Evolutionary conservation across 2,113 vertebrate species (phyloP), one percentile per base, ranked within the genome.

Genomic region (Paradoxurus hermaphroditus): DNA sequence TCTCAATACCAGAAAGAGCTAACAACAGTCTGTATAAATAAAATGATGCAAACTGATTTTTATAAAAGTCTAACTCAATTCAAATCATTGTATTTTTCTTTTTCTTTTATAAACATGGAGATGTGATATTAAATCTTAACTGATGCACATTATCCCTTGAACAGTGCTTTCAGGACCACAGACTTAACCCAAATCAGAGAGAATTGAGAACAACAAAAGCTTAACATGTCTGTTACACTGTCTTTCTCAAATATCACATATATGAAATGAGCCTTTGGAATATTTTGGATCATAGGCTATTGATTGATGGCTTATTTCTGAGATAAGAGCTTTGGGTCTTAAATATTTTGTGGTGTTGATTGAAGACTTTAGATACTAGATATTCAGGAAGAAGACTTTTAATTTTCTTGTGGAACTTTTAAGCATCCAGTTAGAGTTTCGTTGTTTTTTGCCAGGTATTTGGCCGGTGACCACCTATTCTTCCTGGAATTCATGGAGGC

Each of bases 331-430:
- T 2, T 73, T 77, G 53, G 4, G 14, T 75, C 12, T 70, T 85
- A 15, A 81, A 36, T 79, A 53, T 75, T 34, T 27, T 34, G 19
- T 75, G 5, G 53, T 95, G 10, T 49, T 90, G 25, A 86, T 39
- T 86, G 31, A 94, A 90, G 12, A 56, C 10, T 83, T 95, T 72
- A 77, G 14, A 11, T 65, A 16, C 3, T 77, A 75, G 46, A 73
- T 11, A 53, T 93, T 81, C 86, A n/a, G 59, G 34, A 83, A 83
- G 13, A 19, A 89, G 18, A 62, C 9, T 91, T 77, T 92, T 81
- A 25, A 84, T 90, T 93, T 96, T 73, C 62, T 95, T 94, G 23
- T 77, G 86, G 77, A 93, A 81, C 0, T 86, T 78, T 91, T 19
- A 56, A 70, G 36, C 59, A 36, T 88, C 16, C 15, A 29, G 3